Evolutionary conservation across 1,140 invertebrate species (phyloP).

Genomic region (Scaptodrosophila lebanonensis): DNA sequence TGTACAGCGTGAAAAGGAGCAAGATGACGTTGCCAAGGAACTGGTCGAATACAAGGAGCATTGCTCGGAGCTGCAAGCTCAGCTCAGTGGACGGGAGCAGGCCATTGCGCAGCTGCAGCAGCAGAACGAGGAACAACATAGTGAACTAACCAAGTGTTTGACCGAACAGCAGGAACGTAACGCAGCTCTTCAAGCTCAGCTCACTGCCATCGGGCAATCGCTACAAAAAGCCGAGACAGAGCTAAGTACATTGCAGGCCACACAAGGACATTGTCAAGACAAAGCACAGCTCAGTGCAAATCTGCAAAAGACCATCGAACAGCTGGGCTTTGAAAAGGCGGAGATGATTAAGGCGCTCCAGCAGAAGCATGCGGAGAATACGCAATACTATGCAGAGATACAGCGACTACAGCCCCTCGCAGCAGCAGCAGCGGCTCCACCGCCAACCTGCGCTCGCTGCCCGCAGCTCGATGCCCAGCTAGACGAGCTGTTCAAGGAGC

Average conservation of each 20-base stretch:
- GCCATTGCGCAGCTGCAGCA: slow-evolving; percentile 3
- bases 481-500: slow-evolving; percentile 74
- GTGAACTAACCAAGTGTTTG: neutral
- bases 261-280: neutral
- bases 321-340: slow-evolving; percentile 81
- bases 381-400: slow-evolving; percentile 89
- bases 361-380: slow-evolving; percentile 89
- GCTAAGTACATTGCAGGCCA: neutral
- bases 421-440: slow-evolving; percentile 9
- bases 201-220: neutral
- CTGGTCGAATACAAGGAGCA: too few relatives aligned
- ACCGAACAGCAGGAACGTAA: neutral
- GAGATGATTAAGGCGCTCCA: slow-evolving; percentile 85
- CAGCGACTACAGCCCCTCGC: slow-evolving; percentile 80
- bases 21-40: too few relatives aligned
- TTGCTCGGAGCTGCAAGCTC: slow-evolving; percentile 4
- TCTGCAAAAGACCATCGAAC: slow-evolving; percentile 55
- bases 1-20: too few relatives aligned
- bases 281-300: slow-evolving; percentile 2
- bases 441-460: slow-evolving; percentile 32
- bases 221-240: too few relatives aligned
- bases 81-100: neutral
- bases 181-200: slow-evolving; percentile 21
- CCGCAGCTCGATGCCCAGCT: slow-evolving; percentile 13
- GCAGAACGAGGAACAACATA: neutral